Evolutionary conservation across 2,888 invertebrate genomes (phyloP).

Genomic region (Alentia gelatinosa): DNA sequence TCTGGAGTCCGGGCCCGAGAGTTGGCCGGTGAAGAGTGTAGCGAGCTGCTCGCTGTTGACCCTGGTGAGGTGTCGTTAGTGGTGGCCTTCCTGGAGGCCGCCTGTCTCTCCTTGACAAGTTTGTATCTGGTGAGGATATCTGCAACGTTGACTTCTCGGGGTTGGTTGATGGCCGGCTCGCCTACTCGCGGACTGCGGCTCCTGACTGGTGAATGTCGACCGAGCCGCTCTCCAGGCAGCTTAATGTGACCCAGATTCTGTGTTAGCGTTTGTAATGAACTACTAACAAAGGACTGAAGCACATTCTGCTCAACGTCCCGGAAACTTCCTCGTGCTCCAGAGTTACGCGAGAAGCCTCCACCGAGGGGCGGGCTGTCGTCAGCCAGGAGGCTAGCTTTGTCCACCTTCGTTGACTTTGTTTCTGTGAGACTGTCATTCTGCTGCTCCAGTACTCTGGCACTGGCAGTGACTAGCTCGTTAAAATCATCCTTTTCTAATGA

Average conservation of each 20-base stretch:
- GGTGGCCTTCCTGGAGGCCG: background rate
- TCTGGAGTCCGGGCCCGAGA: background rate
- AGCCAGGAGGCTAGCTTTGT: background rate
- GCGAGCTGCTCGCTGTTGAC: background rate
- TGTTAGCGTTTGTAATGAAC: background rate
- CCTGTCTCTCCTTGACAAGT: background rate
- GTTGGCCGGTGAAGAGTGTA: background rate
- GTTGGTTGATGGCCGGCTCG: background rate
- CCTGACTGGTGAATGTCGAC: background rate
- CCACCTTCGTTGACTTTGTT: background rate
- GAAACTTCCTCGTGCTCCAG: background rate
- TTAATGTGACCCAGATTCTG: background rate
- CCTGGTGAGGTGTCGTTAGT: background rate
- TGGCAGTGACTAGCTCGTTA: background rate
- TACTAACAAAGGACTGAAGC: background rate
- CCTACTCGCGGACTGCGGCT: constrained; percentile 11
- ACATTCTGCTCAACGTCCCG: constrained; percentile 19
- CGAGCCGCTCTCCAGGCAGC: background rate
- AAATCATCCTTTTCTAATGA: background rate
- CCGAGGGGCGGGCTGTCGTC: background rate
- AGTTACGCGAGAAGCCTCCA: background rate
- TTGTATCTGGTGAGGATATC: background rate
- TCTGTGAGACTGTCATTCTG: constrained; percentile 26
- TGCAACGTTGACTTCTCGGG: background rate
- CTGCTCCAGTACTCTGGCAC: background rate